Percentiles rank a stretch among this genome's conserved stretches.
phyloP scores from a whole-genome alignment of 2,113 vertebrate genomes.

The Petaurus breviceps region DNA sequence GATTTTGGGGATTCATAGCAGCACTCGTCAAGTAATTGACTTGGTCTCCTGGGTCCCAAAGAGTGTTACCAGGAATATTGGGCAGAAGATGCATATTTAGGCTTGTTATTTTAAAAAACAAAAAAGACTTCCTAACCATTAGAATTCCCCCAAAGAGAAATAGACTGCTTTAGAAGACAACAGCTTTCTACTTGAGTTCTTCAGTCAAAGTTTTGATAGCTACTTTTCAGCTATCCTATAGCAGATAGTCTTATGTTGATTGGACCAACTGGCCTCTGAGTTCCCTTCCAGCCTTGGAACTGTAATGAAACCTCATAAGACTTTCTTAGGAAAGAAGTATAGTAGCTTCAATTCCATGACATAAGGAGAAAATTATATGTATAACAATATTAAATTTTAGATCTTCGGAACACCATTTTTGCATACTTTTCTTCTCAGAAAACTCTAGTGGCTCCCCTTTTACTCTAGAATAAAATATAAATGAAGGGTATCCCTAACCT shows the following conservation, averaged over 20 bases:
- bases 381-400: neutral
- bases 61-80: neutral
- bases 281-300: neutral
- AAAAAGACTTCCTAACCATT: neutral
- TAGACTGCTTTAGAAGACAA: neutral
- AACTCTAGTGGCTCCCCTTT: neutral
- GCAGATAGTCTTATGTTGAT: neutral
- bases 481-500: neutral
- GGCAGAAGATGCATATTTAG: neutral
- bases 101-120: neutral
- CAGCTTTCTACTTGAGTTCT: neutral
- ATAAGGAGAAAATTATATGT: neutral
- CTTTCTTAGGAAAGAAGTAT: neutral
- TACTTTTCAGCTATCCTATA: neutral
- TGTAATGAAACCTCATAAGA: conserved; percentile 20
- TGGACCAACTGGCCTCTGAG: neutral
- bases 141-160: neutral
- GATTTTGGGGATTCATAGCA: neutral
- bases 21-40: neutral
- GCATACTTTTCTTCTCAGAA: neutral
- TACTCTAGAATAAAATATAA: neutral
- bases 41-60: neutral
- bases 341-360: neutral
- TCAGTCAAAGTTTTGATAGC: neutral
- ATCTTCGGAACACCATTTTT: neutral